Evolutionary conservation across 30 jellyfish, hydroid and myxozoan genomes (phyloP), one percentile per base, ranked within the genome.

Genomic region (Haliclystus octoradiatus): DNA sequence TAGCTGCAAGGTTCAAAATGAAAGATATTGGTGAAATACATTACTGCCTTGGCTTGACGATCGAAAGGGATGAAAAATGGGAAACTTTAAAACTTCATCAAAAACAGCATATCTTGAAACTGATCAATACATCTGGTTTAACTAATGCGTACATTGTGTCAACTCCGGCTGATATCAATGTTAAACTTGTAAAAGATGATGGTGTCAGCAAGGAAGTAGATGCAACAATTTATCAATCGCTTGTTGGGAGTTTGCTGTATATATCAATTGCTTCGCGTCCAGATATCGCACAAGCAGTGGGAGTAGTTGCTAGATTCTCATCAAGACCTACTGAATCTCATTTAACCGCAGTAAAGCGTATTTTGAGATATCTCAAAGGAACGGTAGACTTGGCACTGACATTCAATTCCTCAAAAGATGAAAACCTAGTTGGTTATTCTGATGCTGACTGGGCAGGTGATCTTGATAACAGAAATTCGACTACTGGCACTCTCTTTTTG

Each of bases 401-500:
- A 51, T 71, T 50, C 79, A 71, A 77, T 77, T 26, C 77, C 53
- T 26, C 52, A 71, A 63, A 26, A 2, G 31, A 26, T 52, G 31
- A 51, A 51, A 71, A 77, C 53, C 82, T 71, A 28, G n/a, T 62
- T 24, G 78, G 82, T n/a, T 71, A 71, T 71, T 50, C 78, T 51
- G 77, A 71, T 71, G 78, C 82, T 50, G 82, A 51, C 62, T 71
- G 52, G 52, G 82, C 82, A 0, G 82, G 82, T 52, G 82, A 71
- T 71, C 52, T n/a, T 23, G 33, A 34, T 71, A 25, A 77, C 27
- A 3, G 80, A 51, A 71, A 71, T 3, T 51, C 81, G 26, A 77
- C 52, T 31, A 71, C 82, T 71, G 82, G 82, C 57, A 78, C 57
- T 50, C 78, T 71, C 69, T 71, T 77, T 51, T 28, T 71, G 57